phyloP scores from a whole-genome alignment of 2,797 vertebrate species.

The Eulemur albifrons region DNA sequence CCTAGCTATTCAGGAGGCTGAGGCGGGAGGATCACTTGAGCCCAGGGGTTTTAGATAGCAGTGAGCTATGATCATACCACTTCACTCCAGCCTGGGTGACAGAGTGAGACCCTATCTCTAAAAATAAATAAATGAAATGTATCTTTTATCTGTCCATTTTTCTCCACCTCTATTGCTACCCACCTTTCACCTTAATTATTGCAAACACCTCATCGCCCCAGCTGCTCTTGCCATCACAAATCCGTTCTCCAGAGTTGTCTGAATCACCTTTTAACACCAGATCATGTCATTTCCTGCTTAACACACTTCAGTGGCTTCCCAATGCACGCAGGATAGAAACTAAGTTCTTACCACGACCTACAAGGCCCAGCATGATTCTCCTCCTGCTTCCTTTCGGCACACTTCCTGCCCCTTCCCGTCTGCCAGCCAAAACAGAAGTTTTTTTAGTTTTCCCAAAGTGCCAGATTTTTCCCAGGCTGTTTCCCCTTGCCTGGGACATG shows the following conservation, averaged over 20 bases:
- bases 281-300: constrained; percentile 59
- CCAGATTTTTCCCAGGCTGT: not conserved
- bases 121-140: not conserved
- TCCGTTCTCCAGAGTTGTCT: not conserved
- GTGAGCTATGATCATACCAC: not conserved
- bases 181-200: not conserved
- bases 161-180: not conserved
- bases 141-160: not conserved
- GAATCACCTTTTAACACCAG: constrained; percentile 16
- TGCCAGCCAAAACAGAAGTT: not conserved
- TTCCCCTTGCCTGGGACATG: not conserved
- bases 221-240: not conserved
- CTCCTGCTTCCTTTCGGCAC: not conserved
- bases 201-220: not conserved
- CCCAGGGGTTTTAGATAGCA: not conserved
- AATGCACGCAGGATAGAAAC: not conserved
- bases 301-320: not conserved
- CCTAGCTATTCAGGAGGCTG: not conserved
- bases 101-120: not conserved
- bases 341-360: constrained; percentile 15
- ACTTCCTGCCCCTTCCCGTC: not conserved
- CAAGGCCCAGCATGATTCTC: not conserved
- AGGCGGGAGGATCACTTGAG: not conserved
- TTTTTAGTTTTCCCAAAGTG: not conserved
- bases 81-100: not conserved